phyloP scores from a whole-genome alignment of 2,888 invertebrate genomes.

The Sarcophaga variegata region DNA sequence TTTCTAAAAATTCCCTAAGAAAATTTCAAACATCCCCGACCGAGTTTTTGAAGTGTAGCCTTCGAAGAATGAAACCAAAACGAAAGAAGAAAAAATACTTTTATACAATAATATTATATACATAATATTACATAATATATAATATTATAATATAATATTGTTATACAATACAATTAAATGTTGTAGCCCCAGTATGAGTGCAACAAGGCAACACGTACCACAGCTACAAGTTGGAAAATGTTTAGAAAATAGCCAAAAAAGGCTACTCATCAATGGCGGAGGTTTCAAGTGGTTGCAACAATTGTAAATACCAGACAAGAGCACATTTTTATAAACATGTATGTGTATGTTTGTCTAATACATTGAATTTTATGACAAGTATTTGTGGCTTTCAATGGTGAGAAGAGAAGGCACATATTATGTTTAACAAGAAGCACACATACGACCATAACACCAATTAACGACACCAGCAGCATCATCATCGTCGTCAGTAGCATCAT shows the following conservation, averaged over 20 bases:
- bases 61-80: no score
- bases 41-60: no score
- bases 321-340: slow-evolving; percentile 4
- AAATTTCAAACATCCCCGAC: no score
- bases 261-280: neutral
- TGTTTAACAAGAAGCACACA: slow-evolving; percentile 58
- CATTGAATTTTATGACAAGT: neutral
- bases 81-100: neutral
- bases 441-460: slow-evolving; percentile 23
- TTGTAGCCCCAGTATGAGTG: slow-evolving; percentile 65
- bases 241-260: neutral
- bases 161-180: slow-evolving; percentile 72
- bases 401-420: neutral
- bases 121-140: no score
- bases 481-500: slow-evolving; percentile 4
- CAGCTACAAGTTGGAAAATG: slow-evolving; percentile 12
- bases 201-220: slow-evolving; percentile 53
- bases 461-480: slow-evolving; percentile 25
- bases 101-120: no score
- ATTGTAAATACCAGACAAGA: slow-evolving; percentile 32
- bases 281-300: slow-evolving; percentile 13
- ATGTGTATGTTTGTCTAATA: no score
- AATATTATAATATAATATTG: no score
- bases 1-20: no score
- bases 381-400: neutral